Evolutionary conservation across 2,888 invertebrate species (phyloP).

Genomic region (Amphipyra tragopoginis): DNA sequence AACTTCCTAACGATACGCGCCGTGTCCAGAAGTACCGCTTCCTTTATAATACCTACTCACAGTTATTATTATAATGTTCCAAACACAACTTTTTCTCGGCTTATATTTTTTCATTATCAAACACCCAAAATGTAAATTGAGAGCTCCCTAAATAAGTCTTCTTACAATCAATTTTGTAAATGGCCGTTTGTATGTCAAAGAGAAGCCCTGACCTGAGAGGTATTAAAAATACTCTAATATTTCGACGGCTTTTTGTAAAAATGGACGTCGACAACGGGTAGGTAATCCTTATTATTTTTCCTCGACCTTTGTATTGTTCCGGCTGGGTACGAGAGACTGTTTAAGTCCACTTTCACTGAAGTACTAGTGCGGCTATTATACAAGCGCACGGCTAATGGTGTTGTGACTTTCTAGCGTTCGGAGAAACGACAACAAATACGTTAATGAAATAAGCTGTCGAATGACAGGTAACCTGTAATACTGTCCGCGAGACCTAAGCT

Average conservation of each 20-base stretch:
- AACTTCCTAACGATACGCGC: too few relatives aligned
- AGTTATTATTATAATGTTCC: too few relatives aligned
- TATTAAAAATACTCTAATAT: conserved; percentile 37
- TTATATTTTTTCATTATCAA: neutral
- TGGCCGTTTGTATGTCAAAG: conserved; percentile 35
- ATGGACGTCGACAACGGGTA: conserved; percentile 5
- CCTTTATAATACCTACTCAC: too few relatives aligned
- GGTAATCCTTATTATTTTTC: conserved; percentile 32
- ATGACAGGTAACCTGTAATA: too few relatives aligned
- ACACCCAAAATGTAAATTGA: conserved; percentile 21
- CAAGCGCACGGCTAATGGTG: neutral
- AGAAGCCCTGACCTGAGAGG: conserved; percentile 17
- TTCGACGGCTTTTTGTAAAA: conserved; percentile 26
- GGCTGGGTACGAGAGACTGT: neutral
- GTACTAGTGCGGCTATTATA: neutral
- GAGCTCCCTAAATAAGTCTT: conserved; percentile 10
- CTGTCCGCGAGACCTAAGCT: too few relatives aligned
- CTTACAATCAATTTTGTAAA: conserved; percentile 50
- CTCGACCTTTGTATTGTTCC: conserved; percentile 12
- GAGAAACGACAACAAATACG: too few relatives aligned
- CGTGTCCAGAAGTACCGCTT: too few relatives aligned
- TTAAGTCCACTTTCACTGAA: conserved; percentile 14
- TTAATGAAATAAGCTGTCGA: too few relatives aligned
- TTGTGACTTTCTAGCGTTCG: too few relatives aligned
- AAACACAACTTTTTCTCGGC: neutral